These are phyloP conservation scores for Peromyscus melanophrys DNA, from an alignment of 2,797 vertebrate genomes.

Conservation along the genomic window DNA sequence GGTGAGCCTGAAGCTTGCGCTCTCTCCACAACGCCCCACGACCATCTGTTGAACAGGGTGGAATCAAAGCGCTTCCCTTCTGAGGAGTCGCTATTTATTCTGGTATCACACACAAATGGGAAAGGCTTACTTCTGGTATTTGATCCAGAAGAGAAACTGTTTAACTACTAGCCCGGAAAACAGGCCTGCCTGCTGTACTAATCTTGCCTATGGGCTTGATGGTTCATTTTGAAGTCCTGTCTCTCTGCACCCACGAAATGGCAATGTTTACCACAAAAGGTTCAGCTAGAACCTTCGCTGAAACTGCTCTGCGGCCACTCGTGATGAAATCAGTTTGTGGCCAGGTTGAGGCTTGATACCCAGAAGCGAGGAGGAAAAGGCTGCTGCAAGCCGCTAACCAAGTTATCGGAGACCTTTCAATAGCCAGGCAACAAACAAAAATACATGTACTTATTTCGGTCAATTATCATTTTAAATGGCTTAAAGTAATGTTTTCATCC, in stretches of 20 bases:
- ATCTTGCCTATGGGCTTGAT: constrained; percentile 72
- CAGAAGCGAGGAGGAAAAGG: constrained; percentile 66
- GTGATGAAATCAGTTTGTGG: constrained; percentile 87
- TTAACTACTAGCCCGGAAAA: constrained; percentile 33
- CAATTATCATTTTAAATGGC: constrained; percentile 84
- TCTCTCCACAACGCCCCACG: background rate
- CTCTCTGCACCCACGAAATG: constrained; percentile 77
- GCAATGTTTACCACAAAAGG: constrained; percentile 80
- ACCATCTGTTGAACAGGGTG: constrained; percentile 2
- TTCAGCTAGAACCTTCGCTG: constrained; percentile 81
- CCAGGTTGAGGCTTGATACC: constrained; percentile 77
- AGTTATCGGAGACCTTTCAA: constrained; percentile 77
- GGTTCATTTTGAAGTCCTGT: constrained; percentile 82
- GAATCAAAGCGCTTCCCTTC: constrained; percentile 40
- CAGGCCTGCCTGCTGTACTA: constrained; percentile 55
- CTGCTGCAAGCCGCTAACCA: constrained; percentile 76
- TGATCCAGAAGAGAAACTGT: constrained; percentile 24
- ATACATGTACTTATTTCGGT: constrained; percentile 78
- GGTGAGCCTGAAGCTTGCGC: background rate
- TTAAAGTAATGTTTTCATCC: constrained; percentile 81
- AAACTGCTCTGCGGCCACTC: constrained; percentile 82
- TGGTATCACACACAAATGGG: constrained; percentile 56
- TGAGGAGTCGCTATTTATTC: constrained; percentile 54
- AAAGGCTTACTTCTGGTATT: constrained; percentile 63
- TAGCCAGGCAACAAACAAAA: constrained; percentile 72